A percentile compares a stretch with the other conserved stretches of the same genome.
These are phyloP conservation scores for Cosmopolites sordidus DNA, from an alignment of 2,888 invertebrate genomes.

Conservation along the genomic window DNA sequence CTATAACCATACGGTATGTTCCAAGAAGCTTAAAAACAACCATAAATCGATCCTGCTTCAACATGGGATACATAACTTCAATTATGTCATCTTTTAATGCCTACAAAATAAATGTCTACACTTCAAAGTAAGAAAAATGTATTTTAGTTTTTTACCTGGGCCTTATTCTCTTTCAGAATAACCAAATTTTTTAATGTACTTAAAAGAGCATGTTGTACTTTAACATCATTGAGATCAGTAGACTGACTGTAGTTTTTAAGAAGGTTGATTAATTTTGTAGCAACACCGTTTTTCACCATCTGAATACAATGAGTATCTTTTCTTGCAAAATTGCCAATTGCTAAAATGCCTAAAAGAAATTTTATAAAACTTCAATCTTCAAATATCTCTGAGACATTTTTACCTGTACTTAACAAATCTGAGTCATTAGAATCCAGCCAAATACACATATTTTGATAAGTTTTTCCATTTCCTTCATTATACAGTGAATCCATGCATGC, in stretches of 20 bases:
- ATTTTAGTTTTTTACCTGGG: conserved; percentile 42
- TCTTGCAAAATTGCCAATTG: conserved; percentile 86
- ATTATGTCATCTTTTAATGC: conserved; percentile 70
- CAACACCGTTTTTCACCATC: conserved; percentile 75
- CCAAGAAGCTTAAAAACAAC: conserved; percentile 85
- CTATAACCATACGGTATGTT: conserved; percentile 80
- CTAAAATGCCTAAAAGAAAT: conserved; percentile 57
- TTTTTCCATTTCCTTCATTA: conserved; percentile 66
- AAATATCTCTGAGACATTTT: not conserved
- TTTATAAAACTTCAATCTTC: no score
- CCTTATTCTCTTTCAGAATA: conserved; percentile 72
- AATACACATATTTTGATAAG: conserved; percentile 65
- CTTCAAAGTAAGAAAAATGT: not conserved
- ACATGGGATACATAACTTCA: conserved; percentile 66
- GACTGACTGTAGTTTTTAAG: conserved; percentile 56
- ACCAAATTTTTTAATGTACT: conserved; percentile 75
- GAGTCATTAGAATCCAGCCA: conserved; percentile 74
- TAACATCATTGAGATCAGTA: conserved; percentile 53
- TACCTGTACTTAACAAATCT: conserved; percentile 70
- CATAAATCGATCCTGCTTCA: conserved; percentile 64
- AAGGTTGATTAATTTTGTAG: conserved; percentile 61
- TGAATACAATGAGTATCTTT: conserved; percentile 79
- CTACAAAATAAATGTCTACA: conserved; percentile 6
- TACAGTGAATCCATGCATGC: conserved; percentile 85
- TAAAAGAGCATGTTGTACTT: conserved; percentile 66